Base-by-base conservation (phyloP, 2,888 invertebrate genomes). In the Amblyteles armatorius region DNA sequence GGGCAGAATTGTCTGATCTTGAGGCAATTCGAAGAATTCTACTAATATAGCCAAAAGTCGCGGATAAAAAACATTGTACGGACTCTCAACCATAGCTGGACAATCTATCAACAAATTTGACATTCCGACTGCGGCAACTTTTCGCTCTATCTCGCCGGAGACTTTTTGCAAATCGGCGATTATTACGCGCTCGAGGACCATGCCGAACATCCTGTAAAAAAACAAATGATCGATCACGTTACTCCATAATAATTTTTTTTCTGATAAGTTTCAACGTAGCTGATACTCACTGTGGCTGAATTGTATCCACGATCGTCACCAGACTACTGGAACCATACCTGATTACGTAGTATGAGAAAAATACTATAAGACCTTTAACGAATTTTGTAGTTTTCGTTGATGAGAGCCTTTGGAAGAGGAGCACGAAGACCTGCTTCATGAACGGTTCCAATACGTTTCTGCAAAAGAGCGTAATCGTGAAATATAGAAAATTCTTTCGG, bases 321-420 rank as follows among this genome's bases (percentile, higher is more conserved):
- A 99, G 95, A 74, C 95, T 94, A 77, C 95, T 95, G 0, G 98
- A 96, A 0, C 98, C 97, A 92, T 97, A 96, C 93, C 97, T 97
- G 68, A 98, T 96, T 1, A 97, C 96, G 94, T 97, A 99, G 91
- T 98, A 96, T 73, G 96, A 97, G 92, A 99, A 97, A 94, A 99
- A 99, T 0, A 98, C 97, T 85, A 99, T 96, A 6, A 99, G 95
- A 26, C 97, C 96, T 92, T 97, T 97, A 57, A 99, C 96, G 94
- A 97, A 99, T 94, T 99, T 99, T 0, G 98, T 97, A 0, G 99
- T 99, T 94, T 99, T 99, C 0, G 98, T 97, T 0, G 97, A 97
- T 2, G 98, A 97, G 44, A 99, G 95, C 78, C 99, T 95, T 94
- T 98, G 98, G 94, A 99, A 99, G n/a, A 99, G 95, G 82, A 99